Evolutionary conservation across 2,797 vertebrate species (phyloP).

Genomic region (Sebastes glaucus): DNA sequence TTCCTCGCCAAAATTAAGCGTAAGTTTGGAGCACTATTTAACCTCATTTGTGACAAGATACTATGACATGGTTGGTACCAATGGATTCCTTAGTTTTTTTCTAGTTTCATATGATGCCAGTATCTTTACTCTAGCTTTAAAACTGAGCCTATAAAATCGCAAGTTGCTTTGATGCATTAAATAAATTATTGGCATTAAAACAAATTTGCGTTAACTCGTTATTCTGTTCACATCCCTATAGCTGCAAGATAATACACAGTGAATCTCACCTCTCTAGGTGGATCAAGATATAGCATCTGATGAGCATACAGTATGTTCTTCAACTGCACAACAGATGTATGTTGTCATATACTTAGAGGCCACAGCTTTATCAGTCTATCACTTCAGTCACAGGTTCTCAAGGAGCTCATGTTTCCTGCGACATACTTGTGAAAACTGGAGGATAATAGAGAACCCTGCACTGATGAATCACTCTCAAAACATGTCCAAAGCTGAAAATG

Average conservation of each 20-base stretch:
- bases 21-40: too few relatives aligned
- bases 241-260: background rate
- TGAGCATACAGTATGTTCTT: background rate
- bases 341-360: background rate
- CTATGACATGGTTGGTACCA: too few relatives aligned
- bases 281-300: background rate
- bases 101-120: too few relatives aligned
- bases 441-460: constrained; percentile 12
- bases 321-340: background rate
- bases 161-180: too few relatives aligned
- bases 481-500: constrained; percentile 23
- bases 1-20: too few relatives aligned
- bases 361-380: background rate
- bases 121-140: too few relatives aligned
- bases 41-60: too few relatives aligned
- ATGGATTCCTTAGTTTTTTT: too few relatives aligned
- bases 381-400: background rate
- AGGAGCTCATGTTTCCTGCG: background rate
- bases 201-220: too few relatives aligned
- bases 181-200: too few relatives aligned
- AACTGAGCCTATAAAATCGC: too few relatives aligned
- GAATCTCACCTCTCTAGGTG: background rate
- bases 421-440: background rate
- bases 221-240: background rate
- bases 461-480: constrained; percentile 13